These are phyloP conservation scores for Drosophila ananassae DNA, from an alignment of 1,140 invertebrate species.

Conservation along the genomic window DNA sequence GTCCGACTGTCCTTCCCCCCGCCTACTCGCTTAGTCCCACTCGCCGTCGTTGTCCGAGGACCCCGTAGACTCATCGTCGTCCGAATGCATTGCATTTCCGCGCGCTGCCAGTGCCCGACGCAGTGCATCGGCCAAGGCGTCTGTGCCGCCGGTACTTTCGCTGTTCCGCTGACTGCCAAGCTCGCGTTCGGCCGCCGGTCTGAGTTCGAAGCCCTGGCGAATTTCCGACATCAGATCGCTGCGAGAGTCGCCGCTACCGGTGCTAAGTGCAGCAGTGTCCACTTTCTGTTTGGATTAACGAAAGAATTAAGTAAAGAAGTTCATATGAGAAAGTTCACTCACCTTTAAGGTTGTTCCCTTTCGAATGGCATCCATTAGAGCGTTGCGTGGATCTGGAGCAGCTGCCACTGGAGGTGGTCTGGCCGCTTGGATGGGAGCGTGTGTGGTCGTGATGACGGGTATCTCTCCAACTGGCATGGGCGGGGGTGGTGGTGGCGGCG, in stretches of 20 bases:
- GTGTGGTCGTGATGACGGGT: slow-evolving; percentile 72
- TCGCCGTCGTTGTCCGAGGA: slow-evolving; percentile 80
- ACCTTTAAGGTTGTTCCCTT: slow-evolving; percentile 88
- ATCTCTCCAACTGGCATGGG: slow-evolving; percentile 74
- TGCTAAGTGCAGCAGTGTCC: slow-evolving; percentile 84
- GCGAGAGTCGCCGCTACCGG: slow-evolving; percentile 85
- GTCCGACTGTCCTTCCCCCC: slow-evolving; percentile 8
- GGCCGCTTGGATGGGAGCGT: slow-evolving; percentile 52
- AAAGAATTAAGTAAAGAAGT: neutral
- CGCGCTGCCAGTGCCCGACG: slow-evolving; percentile 71
- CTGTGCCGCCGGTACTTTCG: slow-evolving; percentile 63
- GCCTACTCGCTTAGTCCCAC: slow-evolving; percentile 63
- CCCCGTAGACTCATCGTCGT: slow-evolving; percentile 72
- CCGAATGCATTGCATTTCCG: slow-evolving; percentile 72
- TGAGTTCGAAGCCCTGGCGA: slow-evolving; percentile 90
- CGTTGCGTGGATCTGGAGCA: slow-evolving; percentile 86
- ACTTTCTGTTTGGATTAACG: slow-evolving; percentile 85
- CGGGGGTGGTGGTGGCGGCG: slow-evolving; percentile 75
- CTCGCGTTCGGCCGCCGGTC: slow-evolving; percentile 85
- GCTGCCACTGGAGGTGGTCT: slow-evolving; percentile 45
- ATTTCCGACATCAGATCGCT: slow-evolving; percentile 92
- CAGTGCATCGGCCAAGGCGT: slow-evolving; percentile 80
- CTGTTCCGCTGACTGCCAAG: slow-evolving; percentile 63
- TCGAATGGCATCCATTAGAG: slow-evolving; percentile 92
- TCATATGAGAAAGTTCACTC: slow-evolving; percentile 6